Percentiles rank a stretch among this genome's conserved stretches.
Conservation (phyloP, 2,888 invertebrate genomes). For the Meta bourneti region DNA sequence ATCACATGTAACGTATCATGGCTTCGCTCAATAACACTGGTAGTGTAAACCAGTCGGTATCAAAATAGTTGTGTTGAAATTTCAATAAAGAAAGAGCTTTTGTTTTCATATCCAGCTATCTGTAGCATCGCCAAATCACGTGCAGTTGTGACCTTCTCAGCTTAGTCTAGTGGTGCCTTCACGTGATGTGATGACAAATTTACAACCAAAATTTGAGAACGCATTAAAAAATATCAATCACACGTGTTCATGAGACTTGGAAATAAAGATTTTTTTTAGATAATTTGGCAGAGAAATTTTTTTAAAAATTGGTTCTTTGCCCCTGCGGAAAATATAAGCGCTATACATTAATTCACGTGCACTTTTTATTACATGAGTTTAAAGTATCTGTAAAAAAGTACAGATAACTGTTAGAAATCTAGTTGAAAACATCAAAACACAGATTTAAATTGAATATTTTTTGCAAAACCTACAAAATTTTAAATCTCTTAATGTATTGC, state of each 20-base stretch:
- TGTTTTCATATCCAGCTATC: neutral
- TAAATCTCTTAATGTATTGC: too few species aligned
- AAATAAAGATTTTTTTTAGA: neutral
- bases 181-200: slow-evolving; percentile 45
- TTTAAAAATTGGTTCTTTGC: neutral
- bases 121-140: slow-evolving; percentile 10
- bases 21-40: neutral
- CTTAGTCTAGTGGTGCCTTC: neutral
- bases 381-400: too few species aligned
- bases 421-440: too few species aligned
- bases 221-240: neutral
- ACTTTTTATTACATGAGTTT: too few species aligned
- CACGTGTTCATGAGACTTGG: neutral
- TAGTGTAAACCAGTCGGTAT: neutral
- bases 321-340: too few species aligned
- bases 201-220: neutral
- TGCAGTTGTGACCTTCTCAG: slow-evolving; percentile 4
- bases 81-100: neutral
- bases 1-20: neutral
- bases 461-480: too few species aligned
- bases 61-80: slow-evolving; percentile 2
- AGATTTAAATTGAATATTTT: too few species aligned
- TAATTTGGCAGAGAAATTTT: neutral
- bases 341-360: too few species aligned
- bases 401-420: too few species aligned